Conservation (phyloP, 2,113 vertebrate genomes). For the Dicrurus megarhynchus region DNA sequence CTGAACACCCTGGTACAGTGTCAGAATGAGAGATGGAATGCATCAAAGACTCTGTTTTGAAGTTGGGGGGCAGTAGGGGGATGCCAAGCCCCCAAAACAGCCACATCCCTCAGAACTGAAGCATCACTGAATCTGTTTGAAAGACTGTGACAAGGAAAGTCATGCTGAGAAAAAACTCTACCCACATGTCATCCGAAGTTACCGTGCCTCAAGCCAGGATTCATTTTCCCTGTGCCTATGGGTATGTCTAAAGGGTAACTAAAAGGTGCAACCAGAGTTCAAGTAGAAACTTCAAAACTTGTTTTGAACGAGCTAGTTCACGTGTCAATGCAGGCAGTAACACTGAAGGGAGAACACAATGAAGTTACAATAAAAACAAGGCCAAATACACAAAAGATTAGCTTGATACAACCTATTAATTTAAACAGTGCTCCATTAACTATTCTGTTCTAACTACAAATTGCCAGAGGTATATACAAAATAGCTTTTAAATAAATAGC, state of each 20-base stretch:
- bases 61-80: accelerated
- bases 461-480: neutral
- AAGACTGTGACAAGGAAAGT: neutral
- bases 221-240: neutral
- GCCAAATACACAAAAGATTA: neutral
- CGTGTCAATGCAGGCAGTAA: neutral
- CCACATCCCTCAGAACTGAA: neutral
- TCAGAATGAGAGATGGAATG: neutral
- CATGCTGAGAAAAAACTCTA: neutral
- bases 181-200: neutral
- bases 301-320: neutral
- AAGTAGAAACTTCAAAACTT: neutral
- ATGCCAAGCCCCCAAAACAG: neutral
- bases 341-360: neutral
- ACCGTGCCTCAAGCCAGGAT: neutral
- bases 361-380: neutral
- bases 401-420: neutral
- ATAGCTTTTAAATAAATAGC: neutral
- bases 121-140: neutral
- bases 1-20: neutral
- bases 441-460: neutral
- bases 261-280: neutral
- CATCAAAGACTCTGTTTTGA: neutral
- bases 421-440: neutral
- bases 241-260: neutral